Base-by-base conservation (phyloP, 1,140 invertebrate species). In the Drosophila pseudoobscura region DNA sequence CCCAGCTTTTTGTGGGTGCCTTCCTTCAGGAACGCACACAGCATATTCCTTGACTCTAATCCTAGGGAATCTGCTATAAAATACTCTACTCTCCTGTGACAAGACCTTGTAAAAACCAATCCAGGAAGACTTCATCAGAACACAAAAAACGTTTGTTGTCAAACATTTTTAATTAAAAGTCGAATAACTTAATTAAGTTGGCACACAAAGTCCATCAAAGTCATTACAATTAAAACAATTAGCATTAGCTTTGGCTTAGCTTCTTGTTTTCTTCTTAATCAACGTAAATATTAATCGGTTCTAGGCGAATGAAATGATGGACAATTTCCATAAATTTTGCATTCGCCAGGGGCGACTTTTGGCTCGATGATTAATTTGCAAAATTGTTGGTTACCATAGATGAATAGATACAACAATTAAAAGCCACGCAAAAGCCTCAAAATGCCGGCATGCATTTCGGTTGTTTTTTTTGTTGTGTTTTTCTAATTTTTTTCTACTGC, bases 401-500 rank as follows among this genome's bases (percentile, higher is more conserved):
- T 77, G 55, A 62, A 75, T 63, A 71, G 64, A 70, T 62, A 58
- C 52, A 41, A 46, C 59, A 52, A 70, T 70, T 70, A 80, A 55
- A 72, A 58, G 61, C 61, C 43, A 50, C 29, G 35, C 44, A 63
- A 63, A 58, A 68, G 54, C 50, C 53, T 76, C 60, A 45, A 65
- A 68, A 65, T 80, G 54, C 44, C 70, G 62, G 76, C 57, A 59
- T 62, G 59, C 46, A 66, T 79, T 75, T 79, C 53, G 57, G 51
- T 51, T 35, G 20, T 1, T 26, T 31, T 24, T 50, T 24, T 55
- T 65, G 47, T 51, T 41, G 24, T 55, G 50, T n/a, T 61, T 69
- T 49, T 59, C 45, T 53, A 80, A 61, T 75, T 74, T 76, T 76
- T 57, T 60, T 60, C 49, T 49, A 57, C 77, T 68, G 78, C 61